A percentile compares a stretch with the other conserved stretches of the same genome.
These are phyloP conservation scores for Andrena bucephala DNA, from an alignment of 2,888 invertebrate species.

Conservation along the genomic window DNA sequence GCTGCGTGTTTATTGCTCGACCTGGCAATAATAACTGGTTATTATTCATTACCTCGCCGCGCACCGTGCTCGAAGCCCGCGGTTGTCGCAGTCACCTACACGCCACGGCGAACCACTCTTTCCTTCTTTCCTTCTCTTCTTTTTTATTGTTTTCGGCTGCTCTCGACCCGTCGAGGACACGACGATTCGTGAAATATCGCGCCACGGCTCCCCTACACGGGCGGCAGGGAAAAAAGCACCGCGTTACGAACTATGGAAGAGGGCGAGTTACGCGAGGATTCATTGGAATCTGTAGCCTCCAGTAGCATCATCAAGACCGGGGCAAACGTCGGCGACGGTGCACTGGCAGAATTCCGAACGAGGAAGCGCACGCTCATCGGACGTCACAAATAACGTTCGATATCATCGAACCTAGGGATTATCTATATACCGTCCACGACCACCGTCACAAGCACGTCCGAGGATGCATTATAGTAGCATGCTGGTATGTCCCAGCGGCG, in stretches of 20 bases:
- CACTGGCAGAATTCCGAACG: neutral
- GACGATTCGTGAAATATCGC: slow-evolving; percentile 67
- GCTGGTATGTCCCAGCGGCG: slow-evolving; percentile 18
- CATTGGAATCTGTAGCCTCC: slow-evolving; percentile 3
- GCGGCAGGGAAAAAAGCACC: slow-evolving; percentile 17
- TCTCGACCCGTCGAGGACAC: slow-evolving; percentile 66
- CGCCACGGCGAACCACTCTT: slow-evolving; percentile 55
- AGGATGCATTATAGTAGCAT: slow-evolving; percentile 31
- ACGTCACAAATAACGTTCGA: neutral
- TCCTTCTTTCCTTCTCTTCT: slow-evolving; percentile 9
- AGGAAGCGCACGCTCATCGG: neutral
- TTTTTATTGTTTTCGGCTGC: slow-evolving; percentile 36
- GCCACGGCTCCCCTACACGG: slow-evolving; percentile 42
- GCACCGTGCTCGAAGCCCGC: slow-evolving; percentile 53
- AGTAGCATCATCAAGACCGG: slow-evolving; percentile 13
- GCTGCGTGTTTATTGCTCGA: slow-evolving; percentile 78
- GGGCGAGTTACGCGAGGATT: slow-evolving; percentile 31
- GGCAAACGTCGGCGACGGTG: neutral
- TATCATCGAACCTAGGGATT: neutral
- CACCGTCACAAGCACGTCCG: neutral
- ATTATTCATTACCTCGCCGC: slow-evolving; percentile 74
- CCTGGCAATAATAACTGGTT: slow-evolving; percentile 79
- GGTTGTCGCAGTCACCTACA: slow-evolving; percentile 67
- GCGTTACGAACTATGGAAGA: slow-evolving; percentile 52
- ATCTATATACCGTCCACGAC: neutral